phyloP scores from a whole-genome alignment of 2,113 vertebrate species.

The Enhydra lutris region DNA sequence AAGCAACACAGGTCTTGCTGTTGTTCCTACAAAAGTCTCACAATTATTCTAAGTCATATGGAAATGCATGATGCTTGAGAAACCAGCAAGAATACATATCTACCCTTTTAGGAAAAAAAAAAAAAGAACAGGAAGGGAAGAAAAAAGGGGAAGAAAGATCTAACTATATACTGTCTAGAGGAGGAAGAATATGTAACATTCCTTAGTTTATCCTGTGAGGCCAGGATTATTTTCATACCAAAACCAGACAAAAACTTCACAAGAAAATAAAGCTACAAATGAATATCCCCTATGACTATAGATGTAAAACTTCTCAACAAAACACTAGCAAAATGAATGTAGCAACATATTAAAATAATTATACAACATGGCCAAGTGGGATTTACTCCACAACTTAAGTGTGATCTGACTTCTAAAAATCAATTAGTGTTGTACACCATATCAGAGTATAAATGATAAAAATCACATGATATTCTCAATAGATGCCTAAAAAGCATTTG shows the following conservation, averaged over 20 bases:
- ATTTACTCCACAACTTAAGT: neutral
- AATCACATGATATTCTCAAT: neutral
- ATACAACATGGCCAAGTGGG: neutral
- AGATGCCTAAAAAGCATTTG: neutral
- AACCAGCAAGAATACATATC: neutral
- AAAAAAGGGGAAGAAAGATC: neutral
- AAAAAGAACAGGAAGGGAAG: neutral
- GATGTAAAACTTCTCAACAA: neutral
- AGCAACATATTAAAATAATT: neutral
- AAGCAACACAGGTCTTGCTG: neutral
- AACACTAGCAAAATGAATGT: neutral
- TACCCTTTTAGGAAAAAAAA: neutral
- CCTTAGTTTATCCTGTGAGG: neutral
- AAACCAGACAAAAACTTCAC: neutral
- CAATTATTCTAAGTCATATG: neutral
- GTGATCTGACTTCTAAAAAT: neutral
- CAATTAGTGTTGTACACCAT: neutral
- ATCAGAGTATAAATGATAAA: neutral
- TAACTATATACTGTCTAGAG: neutral
- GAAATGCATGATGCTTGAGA: neutral
- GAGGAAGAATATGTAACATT: neutral
- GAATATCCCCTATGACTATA: neutral
- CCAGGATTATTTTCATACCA: neutral
- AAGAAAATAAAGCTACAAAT: neutral
- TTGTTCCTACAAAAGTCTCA: neutral